Evolutionary conservation across 2,888 invertebrate genomes (phyloP).

Genomic region (Hylaea fasciaria): DNA sequence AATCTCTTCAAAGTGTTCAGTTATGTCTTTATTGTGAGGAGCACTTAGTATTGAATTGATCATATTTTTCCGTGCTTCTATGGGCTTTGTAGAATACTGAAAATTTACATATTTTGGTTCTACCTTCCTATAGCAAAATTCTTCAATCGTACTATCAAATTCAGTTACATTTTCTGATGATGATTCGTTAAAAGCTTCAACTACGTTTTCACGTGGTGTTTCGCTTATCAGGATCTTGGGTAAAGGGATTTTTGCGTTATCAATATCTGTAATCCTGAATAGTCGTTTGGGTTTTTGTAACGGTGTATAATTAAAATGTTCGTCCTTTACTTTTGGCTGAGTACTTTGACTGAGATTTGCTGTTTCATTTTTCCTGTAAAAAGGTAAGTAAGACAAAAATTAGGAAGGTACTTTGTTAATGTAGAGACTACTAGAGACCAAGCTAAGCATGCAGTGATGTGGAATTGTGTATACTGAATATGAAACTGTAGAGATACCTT

Average conservation of each 20-base stretch:
- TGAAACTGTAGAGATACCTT: slow-evolving; percentile 46
- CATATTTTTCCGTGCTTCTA: not conserved
- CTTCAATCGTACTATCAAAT: not conserved
- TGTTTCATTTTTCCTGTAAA: slow-evolving; percentile 44
- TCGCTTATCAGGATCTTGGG: slow-evolving; percentile 45
- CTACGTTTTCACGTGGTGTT: slow-evolving; percentile 14
- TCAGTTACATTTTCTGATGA: not conserved
- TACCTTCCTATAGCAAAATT: not conserved
- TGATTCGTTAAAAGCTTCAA: not conserved
- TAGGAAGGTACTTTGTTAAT: not conserved
- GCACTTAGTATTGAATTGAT: not conserved
- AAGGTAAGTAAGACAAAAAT: not conserved
- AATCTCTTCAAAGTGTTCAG: slow-evolving; percentile 1
- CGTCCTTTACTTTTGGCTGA: slow-evolving; percentile 19
- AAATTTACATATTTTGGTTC: not conserved
- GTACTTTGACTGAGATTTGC: slow-evolving; percentile 17
- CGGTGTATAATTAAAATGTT: slow-evolving; percentile 11
- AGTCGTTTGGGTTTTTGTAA: slow-evolving; percentile 54
- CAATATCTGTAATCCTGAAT: slow-evolving; percentile 68
- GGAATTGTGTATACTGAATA: no score
- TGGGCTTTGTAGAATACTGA: not conserved
- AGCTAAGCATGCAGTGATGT: no score
- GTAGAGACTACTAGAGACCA: no score
- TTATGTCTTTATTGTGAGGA: slow-evolving; percentile 3
- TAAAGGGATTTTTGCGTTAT: slow-evolving; percentile 53